Base-by-base conservation (phyloP, 2,888 invertebrate species). In the Leptinotarsa peninsularis region DNA sequence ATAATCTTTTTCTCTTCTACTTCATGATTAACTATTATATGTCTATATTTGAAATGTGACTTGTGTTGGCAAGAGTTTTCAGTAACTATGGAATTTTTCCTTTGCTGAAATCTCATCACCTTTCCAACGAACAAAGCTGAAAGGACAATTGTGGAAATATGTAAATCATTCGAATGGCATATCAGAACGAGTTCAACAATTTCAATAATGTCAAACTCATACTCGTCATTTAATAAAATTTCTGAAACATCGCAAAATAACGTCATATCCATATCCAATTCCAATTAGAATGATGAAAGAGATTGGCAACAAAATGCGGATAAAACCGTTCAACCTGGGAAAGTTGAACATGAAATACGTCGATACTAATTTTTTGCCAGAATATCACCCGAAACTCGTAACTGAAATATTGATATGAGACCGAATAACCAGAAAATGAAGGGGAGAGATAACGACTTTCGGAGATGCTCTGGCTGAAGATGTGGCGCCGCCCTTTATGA, bases 401-500 rank as follows among this genome's bases (percentile, higher is more conserved):
- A 27, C 52, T 49, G 54, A 68, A 54, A 70, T 43, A 70, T 58
- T 23, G 43, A 49, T 49, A 70, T 17, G 58, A 43, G 58, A n/a
- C 17, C 49, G 70, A 70, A 70, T 49, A 70, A 58, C 58, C 58
- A 23, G 70, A 54, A 70, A 43, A 49, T 58, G 49, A 70, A 49
- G 70, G 67, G 58, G 14, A 56, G 56, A 18, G 49, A 70, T 70
- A 70, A 70, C 58, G 60, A 58, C 58, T 58, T 58, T 58, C 43
- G 63, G 33, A 33, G 63, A 63, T 43, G 18, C 43, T 21, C 33
- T 33, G 33, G 33, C 33, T 27, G n/a, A 58, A 49, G 58, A 58
- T 70, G 56, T 58, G 70, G 70, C 70, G 70, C 43, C 70, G 23
- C 58, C 63, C n/a, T 63, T 63, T 33, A 63, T 18, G n/a, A n/a